Percentiles rank a stretch among this genome's conserved stretches.
These are phyloP conservation scores for Alsophila aescularia DNA, from an alignment of 2,888 invertebrate species.

Conservation along the genomic window DNA sequence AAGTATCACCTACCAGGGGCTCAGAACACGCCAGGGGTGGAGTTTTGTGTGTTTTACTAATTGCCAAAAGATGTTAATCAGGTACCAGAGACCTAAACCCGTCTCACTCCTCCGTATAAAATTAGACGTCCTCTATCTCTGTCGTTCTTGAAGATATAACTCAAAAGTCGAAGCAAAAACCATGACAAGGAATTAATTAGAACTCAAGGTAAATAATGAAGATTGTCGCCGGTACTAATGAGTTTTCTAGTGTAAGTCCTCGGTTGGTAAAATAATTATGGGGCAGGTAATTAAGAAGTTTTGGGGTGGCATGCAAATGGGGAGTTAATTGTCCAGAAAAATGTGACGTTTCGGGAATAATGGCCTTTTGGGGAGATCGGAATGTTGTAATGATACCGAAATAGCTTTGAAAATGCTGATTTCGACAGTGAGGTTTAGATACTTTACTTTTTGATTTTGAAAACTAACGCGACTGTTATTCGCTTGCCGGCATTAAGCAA, in stretches of 20 bases:
- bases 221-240: constrained; percentile 81
- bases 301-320: constrained; percentile 59
- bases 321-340: constrained; percentile 65
- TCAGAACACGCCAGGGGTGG: constrained; percentile 83
- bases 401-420: constrained; percentile 7
- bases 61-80: constrained; percentile 86
- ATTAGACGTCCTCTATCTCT: constrained; percentile 48
- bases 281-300: constrained; percentile 79
- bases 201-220: constrained; percentile 83
- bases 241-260: constrained; percentile 68
- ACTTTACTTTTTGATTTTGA: too few species aligned
- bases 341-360: constrained; percentile 36
- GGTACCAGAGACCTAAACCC: constrained; percentile 66
- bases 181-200: constrained; percentile 85
- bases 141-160: constrained; percentile 71
- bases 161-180: constrained; percentile 83
- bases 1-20: constrained; percentile 83
- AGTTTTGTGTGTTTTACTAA: constrained; percentile 87
- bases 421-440: not conserved
- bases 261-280: constrained; percentile 70
- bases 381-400: constrained; percentile 13
- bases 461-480: too few species aligned
- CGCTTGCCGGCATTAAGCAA: too few species aligned
- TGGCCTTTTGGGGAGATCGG: constrained; percentile 23
- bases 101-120: constrained; percentile 48